A percentile compares a stretch with the other conserved stretches of the same genome.
Conservation (phyloP, 2,888 invertebrate species). For the Orthosia gothica region DNA sequence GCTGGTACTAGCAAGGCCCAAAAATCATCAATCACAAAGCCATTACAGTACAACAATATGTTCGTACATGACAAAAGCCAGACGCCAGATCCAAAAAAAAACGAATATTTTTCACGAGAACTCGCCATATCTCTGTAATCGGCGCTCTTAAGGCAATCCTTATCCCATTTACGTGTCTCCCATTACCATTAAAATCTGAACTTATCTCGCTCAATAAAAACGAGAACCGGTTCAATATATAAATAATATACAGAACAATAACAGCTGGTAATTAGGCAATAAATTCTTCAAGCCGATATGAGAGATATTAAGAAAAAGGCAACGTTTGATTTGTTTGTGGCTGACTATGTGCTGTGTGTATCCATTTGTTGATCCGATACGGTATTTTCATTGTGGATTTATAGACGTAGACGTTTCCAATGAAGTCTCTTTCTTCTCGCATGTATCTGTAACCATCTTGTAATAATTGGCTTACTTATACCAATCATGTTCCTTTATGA, state of each 20-base stretch:
- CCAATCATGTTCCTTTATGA: no score
- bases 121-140: constrained; percentile 68
- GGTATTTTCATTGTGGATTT: neutral
- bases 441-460: no score
- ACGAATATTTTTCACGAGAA: constrained; percentile 54
- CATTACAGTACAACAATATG: neutral
- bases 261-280: constrained; percentile 80
- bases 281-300: constrained; percentile 80
- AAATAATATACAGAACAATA: constrained; percentile 80
- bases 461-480: no score
- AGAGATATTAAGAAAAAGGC: constrained; percentile 71
- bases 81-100: constrained; percentile 48
- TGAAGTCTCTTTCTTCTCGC: no score
- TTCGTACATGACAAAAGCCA: constrained; percentile 53
- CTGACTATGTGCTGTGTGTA: constrained; percentile 60
- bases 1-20: neutral
- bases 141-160: constrained; percentile 68
- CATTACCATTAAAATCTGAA: constrained; percentile 80
- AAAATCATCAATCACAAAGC: constrained; percentile 4
- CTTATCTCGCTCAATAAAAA: constrained; percentile 80
- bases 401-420: neutral
- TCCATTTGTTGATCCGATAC: constrained; percentile 60
- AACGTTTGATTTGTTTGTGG: constrained; percentile 68
- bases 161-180: constrained; percentile 73
- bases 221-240: constrained; percentile 70